Conservation (phyloP, 2,113 vertebrate species). For the Sterrhoptilus dennistouni region DNA sequence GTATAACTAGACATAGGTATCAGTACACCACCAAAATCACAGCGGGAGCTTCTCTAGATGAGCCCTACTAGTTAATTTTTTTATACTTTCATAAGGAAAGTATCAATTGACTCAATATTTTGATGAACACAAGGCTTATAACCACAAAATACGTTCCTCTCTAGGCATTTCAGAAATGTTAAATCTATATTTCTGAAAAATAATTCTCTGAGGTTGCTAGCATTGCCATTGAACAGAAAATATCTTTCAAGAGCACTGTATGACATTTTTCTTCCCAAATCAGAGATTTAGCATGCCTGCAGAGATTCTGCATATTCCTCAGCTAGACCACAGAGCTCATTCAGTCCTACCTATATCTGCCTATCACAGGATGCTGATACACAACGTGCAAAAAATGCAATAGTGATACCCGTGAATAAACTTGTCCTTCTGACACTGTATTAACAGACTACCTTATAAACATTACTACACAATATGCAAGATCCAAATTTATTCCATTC, state of each 20-base stretch:
- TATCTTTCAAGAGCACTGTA: neutral
- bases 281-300: neutral
- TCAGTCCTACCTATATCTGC: neutral
- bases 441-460: neutral
- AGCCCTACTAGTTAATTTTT: neutral
- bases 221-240: neutral
- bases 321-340: neutral
- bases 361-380: neutral
- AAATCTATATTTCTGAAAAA: neutral
- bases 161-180: neutral
- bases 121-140: neutral
- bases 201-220: neutral
- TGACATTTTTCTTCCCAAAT: neutral
- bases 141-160: neutral
- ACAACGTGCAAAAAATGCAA: neutral
- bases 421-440: neutral
- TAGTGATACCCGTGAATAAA: neutral
- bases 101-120: neutral
- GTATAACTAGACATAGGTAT: neutral
- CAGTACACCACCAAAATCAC: neutral
- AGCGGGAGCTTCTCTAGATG: accelerated
- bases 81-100: neutral
- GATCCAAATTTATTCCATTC: neutral
- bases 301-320: neutral
- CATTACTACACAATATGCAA: neutral